phyloP scores from a whole-genome alignment of 1,140 invertebrate genomes.

The Anadara kagoshimensis region DNA sequence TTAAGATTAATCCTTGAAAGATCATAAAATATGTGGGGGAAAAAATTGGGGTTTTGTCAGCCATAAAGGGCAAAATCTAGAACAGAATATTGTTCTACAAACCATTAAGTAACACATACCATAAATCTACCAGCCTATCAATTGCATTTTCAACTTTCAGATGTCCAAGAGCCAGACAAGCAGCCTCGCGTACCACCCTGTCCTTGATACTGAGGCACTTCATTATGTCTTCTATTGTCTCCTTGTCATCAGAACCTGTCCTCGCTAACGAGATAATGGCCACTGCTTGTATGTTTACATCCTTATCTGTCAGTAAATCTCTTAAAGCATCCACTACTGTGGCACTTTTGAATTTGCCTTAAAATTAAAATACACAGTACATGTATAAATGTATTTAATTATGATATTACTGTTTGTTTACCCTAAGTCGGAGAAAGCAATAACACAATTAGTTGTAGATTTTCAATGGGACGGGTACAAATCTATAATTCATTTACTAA shows the following conservation, averaged over 20 bases:
- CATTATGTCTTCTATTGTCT: constrained; percentile 45
- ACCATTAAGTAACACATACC: constrained; percentile 43
- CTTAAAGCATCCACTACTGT: constrained; percentile 58
- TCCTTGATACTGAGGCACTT: constrained; percentile 56
- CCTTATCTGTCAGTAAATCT: constrained; percentile 57
- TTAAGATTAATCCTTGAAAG: no score
- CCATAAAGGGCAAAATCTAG: no score
- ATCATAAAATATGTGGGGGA: no score
- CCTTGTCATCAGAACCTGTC: constrained; percentile 43
- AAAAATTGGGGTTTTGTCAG: no score
- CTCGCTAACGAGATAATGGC: constrained; percentile 61
- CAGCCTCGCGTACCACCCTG: constrained; percentile 59
- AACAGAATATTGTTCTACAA: background rate
- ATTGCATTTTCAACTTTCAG: constrained; percentile 53
- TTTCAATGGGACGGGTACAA: no score
- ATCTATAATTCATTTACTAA: no score
- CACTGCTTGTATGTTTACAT: constrained; percentile 57
- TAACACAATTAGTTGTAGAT: background rate
- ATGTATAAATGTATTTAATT: background rate
- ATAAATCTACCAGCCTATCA: constrained; percentile 56
- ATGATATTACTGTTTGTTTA: background rate
- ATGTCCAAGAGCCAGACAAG: constrained; percentile 62
- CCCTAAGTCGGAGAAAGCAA: background rate
- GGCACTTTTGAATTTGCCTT: constrained; percentile 61
- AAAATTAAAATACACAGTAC: constrained; percentile 1